phyloP scores from a whole-genome alignment of 2,797 vertebrate genomes.

The Muscicapa comitata region DNA sequence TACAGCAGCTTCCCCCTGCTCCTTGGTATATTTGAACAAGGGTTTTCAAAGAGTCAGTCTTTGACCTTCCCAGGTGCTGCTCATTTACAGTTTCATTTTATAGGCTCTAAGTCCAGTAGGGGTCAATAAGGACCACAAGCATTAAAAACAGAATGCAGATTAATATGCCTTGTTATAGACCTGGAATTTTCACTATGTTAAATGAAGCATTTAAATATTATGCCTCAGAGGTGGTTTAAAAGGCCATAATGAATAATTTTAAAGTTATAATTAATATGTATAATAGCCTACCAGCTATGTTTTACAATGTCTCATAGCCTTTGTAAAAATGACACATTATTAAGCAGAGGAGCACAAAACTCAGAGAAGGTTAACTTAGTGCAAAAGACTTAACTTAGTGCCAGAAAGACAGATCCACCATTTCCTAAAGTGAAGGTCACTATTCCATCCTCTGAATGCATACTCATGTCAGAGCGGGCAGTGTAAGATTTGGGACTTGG shows the following conservation, averaged over 20 bases:
- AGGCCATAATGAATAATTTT: neutral
- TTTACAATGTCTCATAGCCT: neutral
- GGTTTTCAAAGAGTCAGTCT: neutral
- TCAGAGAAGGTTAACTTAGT: neutral
- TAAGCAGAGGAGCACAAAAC: neutral
- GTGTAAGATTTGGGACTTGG: neutral
- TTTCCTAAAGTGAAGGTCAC: neutral
- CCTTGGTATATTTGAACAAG: constrained; percentile 6
- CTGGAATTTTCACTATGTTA: neutral
- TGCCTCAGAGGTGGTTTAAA: neutral
- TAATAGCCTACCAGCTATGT: neutral
- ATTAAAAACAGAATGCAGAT: neutral
- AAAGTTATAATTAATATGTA: neutral
- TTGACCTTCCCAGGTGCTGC: constrained; percentile 19
- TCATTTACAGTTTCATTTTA: constrained; percentile 27
- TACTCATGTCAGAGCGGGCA: neutral
- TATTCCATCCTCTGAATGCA: neutral
- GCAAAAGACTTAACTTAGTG: neutral
- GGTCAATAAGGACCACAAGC: neutral
- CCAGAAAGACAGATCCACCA: neutral
- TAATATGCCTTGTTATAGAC: neutral
- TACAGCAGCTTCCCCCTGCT: neutral
- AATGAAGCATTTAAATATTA: neutral
- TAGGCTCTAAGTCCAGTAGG: constrained; percentile 1
- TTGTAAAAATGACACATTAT: neutral